phyloP scores from a whole-genome alignment of 23 tunicate genomes.

The Trididemnum clinides region DNA sequence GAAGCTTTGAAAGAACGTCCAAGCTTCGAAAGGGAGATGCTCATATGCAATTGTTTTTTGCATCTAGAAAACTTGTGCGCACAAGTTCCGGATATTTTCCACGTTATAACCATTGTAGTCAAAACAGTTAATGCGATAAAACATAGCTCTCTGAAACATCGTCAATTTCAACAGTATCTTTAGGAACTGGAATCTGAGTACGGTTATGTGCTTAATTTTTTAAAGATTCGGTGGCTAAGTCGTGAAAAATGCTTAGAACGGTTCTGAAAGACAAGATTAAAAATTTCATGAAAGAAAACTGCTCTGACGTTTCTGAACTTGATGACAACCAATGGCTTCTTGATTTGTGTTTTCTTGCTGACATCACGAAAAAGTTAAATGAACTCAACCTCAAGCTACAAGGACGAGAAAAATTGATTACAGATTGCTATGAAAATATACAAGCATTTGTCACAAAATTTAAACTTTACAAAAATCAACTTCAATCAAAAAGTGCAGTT shows the following conservation, averaged over 20 bases:
- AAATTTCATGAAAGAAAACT: slow-evolving; percentile 7
- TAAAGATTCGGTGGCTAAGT: slow-evolving; percentile 20
- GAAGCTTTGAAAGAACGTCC: background rate
- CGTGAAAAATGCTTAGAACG: slow-evolving; percentile 7
- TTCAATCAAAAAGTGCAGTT: too few relatives aligned
- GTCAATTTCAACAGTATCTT: slow-evolving; percentile 9
- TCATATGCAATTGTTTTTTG: slow-evolving; percentile 32
- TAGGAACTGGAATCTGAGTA: background rate
- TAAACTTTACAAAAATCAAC: too few relatives aligned
- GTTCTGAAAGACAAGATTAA: background rate
- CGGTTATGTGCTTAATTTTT: background rate
- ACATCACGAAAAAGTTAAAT: too few relatives aligned
- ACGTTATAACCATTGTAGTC: slow-evolving; percentile 4
- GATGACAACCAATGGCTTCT: background rate
- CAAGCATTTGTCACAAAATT: too few relatives aligned
- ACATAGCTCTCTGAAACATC: slow-evolving; percentile 10
- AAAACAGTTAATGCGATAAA: too few relatives aligned
- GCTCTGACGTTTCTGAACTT: background rate
- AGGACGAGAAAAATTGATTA: too few relatives aligned
- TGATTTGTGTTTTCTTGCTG: slow-evolving; percentile 3
- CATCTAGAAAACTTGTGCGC: slow-evolving; percentile 15
- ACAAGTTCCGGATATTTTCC: slow-evolving; percentile 4
- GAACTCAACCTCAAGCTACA: too few relatives aligned
- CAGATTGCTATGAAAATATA: too few relatives aligned
- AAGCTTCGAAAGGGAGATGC: background rate